phyloP scores from a whole-genome alignment of 2,888 invertebrate genomes.

The Abrostola triplasia region DNA sequence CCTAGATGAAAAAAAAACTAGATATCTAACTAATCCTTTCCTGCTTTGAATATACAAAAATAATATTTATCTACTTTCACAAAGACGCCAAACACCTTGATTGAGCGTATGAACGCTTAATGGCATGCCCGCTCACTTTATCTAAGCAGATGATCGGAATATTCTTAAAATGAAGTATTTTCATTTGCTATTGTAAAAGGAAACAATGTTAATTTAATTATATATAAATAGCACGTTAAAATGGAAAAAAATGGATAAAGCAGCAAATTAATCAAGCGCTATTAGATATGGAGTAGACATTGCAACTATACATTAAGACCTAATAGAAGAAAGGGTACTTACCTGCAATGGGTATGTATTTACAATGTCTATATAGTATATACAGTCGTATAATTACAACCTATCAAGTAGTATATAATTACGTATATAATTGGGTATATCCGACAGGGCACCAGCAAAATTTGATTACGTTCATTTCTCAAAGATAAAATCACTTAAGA shows the following conservation, averaged over 20 bases:
- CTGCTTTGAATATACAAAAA: slow-evolving; percentile 8
- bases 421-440: slow-evolving; percentile 30
- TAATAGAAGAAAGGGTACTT: slow-evolving; percentile 52
- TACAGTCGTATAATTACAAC: slow-evolving; percentile 27
- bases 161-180: slow-evolving; percentile 51
- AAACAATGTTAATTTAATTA: slow-evolving; percentile 13
- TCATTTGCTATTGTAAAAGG: slow-evolving; percentile 60
- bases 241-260: slow-evolving; percentile 70
- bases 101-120: slow-evolving; percentile 18
- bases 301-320: slow-evolving; percentile 55
- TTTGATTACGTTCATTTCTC: slow-evolving; percentile 29
- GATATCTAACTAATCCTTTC: neutral
- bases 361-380: slow-evolving; percentile 48
- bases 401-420: slow-evolving; percentile 26
- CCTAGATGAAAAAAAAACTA: neutral
- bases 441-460: slow-evolving; percentile 72
- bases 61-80: slow-evolving; percentile 9
- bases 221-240: slow-evolving; percentile 51
- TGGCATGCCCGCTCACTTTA: slow-evolving; percentile 60
- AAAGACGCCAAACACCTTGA: neutral
- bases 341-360: slow-evolving; percentile 42
- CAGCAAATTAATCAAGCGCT: slow-evolving; percentile 81
- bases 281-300: slow-evolving; percentile 63
- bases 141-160: slow-evolving; percentile 63
- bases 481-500: slow-evolving; percentile 4